Evolutionary conservation across 2,113 vertebrate species (phyloP), one percentile per base, ranked within the genome.

Genomic region (Gnathochromis pfefferi): DNA sequence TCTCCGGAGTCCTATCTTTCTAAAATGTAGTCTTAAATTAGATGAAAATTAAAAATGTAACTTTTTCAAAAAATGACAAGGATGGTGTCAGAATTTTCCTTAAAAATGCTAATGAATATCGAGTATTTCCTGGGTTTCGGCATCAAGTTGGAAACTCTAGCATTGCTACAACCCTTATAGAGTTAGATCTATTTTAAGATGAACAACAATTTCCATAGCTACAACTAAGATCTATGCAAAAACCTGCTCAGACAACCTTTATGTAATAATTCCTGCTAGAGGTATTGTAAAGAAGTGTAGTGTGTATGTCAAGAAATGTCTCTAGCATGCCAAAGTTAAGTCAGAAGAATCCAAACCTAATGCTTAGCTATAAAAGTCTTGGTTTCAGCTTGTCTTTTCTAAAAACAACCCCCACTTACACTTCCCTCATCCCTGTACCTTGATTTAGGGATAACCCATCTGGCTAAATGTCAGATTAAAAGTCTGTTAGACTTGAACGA

Each of bases 381-480:
- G 19, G n/a, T 3, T 83, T 47, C 31, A 35, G n/a, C 11, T 54
- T 7, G 57, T 38, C n/a, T 49, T 13, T 31, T 68, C 31, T 47
- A 14, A 40, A 58, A 57, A 21, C 65, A 58, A 26, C 80, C 53
- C 31, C 78, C 78, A 33, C 49, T 35, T 38, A 35, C 42, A 49
- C 31, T 58, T 40, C 73, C 81, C 49, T 87, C 45, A 83, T 86
- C 81, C 87, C 79, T 80, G 31, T 83, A 57, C 85, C 79, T 85
- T 73, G 85, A 91, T 85, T 87, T 79, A 90, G 89, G 86, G 63
- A 90, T 89, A 63, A 82, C 88, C 92, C 87, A 87, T 94, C 90
- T 94, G 91, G 86, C 78, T 70, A 47, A 54, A 81, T 85, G 79
- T 86, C 88, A 92, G 95, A 94, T 94, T 93, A 94, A 85, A 86